Evolutionary conservation across 1,140 invertebrate genomes (phyloP).

Genomic region (Trichonephila clavata): DNA sequence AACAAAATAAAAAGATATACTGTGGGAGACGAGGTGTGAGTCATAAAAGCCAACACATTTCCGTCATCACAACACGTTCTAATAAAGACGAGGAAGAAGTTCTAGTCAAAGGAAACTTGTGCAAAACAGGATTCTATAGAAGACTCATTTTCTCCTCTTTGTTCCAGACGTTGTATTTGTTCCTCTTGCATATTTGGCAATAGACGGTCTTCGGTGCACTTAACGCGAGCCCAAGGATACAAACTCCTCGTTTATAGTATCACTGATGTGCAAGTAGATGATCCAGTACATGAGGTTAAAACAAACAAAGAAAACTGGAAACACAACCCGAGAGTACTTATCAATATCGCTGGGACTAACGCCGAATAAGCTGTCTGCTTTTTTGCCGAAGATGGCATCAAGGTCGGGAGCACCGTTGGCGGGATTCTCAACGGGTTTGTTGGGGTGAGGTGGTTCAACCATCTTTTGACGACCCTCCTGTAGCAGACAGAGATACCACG

Average conservation of each 20-base stretch:
- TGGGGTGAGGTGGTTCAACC: conserved; percentile 94
- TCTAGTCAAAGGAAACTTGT: conserved; percentile 76
- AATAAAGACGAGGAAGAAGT: conserved; percentile 75
- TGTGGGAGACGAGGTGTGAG: conserved; percentile 52
- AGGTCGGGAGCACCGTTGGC: conserved; percentile 87
- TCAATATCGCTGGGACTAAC: conserved; percentile 97
- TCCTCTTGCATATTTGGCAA: conserved; percentile 67
- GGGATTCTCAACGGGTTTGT: conserved; percentile 91
- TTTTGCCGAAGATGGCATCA: conserved; percentile 84
- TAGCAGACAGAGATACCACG: conserved; percentile 79
- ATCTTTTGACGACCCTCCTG: conserved; percentile 96
- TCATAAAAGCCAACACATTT: conserved; percentile 66
- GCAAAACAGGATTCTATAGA: conserved; percentile 76
- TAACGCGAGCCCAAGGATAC: conserved; percentile 82
- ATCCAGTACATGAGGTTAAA: conserved; percentile 99
- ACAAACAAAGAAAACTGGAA: conserved; percentile 97
- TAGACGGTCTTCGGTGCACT: conserved; percentile 65
- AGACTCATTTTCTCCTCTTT: conserved; percentile 70
- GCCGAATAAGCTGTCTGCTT: conserved; percentile 93
- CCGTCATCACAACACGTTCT: conserved; percentile 65
- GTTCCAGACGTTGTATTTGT: conserved; percentile 65
- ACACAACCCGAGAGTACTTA: conserved; percentile 97
- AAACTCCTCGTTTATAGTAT: conserved; percentile 95
- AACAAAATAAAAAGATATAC: neutral
- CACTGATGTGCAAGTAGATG: conserved; percentile 96